Conservation (phyloP, 2,888 invertebrate species). For the Euplagia quadripunctaria region DNA sequence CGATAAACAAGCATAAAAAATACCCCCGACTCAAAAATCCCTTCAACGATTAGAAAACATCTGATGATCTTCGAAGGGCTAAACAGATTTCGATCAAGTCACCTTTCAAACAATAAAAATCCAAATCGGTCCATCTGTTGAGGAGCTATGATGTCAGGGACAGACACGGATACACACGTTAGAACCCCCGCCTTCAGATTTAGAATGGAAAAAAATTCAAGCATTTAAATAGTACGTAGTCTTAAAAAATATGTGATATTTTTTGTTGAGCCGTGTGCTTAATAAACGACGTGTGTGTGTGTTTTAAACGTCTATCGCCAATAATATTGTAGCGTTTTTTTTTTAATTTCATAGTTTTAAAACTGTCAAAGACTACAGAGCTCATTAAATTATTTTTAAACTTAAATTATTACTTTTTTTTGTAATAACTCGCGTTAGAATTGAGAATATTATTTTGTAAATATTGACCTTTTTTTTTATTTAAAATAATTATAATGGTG, state of each 20-base stretch:
- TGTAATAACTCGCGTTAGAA: constrained; percentile 19
- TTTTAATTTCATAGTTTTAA: constrained; percentile 17
- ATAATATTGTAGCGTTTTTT: constrained; percentile 7
- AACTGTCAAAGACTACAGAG: constrained; percentile 31
- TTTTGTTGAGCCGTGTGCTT: too few relatives aligned
- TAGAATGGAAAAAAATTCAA: too few relatives aligned
- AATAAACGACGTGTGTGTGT: too few relatives aligned
- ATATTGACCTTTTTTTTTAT: constrained; percentile 34
- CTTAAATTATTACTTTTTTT: constrained; percentile 24
- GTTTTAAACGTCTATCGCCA: constrained; percentile 1
- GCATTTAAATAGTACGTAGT: too few relatives aligned
- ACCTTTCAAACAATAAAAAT: too few relatives aligned
- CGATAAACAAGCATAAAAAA: too few relatives aligned
- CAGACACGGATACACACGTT: neutral
- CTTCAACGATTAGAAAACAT: too few relatives aligned
- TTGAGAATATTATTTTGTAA: constrained; percentile 44
- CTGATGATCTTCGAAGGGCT: too few relatives aligned
- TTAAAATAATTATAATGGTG: constrained; percentile 28
- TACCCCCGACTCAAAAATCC: too few relatives aligned
- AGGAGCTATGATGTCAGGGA: neutral
- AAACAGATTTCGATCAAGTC: too few relatives aligned
- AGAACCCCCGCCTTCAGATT: too few relatives aligned
- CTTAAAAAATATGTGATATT: too few relatives aligned
- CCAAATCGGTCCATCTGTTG: neutral
- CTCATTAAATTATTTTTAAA: constrained; percentile 27